phyloP scores from a whole-genome alignment of 30 jellyfish, hydroid and myxozoan species.

The Aurelia sp. region DNA sequence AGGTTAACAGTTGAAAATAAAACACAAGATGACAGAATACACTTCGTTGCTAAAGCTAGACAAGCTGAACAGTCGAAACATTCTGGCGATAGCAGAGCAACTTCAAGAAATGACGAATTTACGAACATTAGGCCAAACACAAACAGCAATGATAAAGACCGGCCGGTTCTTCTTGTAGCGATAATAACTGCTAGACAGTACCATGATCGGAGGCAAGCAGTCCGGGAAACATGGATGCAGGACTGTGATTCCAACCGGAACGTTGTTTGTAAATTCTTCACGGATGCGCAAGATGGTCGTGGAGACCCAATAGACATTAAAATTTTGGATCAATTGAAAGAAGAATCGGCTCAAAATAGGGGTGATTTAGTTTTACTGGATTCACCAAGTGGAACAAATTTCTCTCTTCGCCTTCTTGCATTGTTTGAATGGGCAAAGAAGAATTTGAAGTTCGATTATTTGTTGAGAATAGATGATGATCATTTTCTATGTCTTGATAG shows the following conservation, averaged over 20 bases:
- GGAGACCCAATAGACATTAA: conserved; percentile 65
- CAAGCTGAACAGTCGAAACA: neutral
- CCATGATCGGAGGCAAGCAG: conserved; percentile 65
- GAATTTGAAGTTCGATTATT: conserved; percentile 55
- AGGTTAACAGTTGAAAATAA: no score
- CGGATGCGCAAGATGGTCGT: conserved; percentile 62
- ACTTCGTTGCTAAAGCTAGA: no score
- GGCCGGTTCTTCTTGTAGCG: conserved; percentile 68
- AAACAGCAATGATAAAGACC: neutral
- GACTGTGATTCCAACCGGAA: conserved; percentile 55
- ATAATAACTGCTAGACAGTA: conserved; percentile 59
- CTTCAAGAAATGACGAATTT: neutral
- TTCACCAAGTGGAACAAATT: conserved; percentile 79
- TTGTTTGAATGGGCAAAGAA: conserved; percentile 80
- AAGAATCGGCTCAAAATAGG: conserved; percentile 59
- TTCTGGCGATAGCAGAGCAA: neutral
- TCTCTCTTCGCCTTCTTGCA: conserved; percentile 77
- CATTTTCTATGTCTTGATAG: conserved; percentile 79
- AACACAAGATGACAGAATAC: no score
- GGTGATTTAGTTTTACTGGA: conserved; percentile 69
- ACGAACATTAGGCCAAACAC: neutral
- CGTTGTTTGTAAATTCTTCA: conserved; percentile 75
- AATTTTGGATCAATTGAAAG: conserved; percentile 12
- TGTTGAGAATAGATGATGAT: conserved; percentile 84
- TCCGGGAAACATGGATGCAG: conserved; percentile 84